Percentiles rank a stretch among this genome's conserved stretches.
These are phyloP conservation scores for Kradibia gibbosae DNA, from an alignment of 1,140 invertebrate species.

Conservation along the genomic window DNA sequence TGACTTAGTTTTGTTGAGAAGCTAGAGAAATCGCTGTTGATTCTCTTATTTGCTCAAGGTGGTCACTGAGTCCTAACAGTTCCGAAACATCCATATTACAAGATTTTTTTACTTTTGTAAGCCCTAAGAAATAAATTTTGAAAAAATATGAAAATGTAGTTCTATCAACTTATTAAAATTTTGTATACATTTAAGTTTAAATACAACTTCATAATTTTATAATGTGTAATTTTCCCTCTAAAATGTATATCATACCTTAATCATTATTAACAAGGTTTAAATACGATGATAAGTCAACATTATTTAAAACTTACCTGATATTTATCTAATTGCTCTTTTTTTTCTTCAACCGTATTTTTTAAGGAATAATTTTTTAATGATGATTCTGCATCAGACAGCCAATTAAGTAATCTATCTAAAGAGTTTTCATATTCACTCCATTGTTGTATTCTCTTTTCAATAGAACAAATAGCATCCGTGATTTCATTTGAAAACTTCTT, in stretches of 20 bases:
- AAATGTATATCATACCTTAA: too few relatives aligned
- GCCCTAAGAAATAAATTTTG: constrained; percentile 77
- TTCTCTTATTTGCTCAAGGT: constrained; percentile 88
- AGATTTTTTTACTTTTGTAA: constrained; percentile 81
- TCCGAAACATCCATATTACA: constrained; percentile 82
- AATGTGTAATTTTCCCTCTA: too few relatives aligned
- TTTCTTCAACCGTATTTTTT: constrained; percentile 90
- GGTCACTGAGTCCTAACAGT: constrained; percentile 82
- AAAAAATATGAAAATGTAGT: constrained; percentile 47
- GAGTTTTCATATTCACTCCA: constrained; percentile 93
- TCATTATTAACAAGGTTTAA: too few relatives aligned
- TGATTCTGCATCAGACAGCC: constrained; percentile 90
- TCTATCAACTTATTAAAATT: neutral
- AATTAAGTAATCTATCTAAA: constrained; percentile 85
- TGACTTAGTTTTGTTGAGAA: constrained; percentile 38
- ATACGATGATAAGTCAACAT: neutral
- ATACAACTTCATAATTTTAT: too few relatives aligned
- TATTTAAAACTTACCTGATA: constrained; percentile 82
- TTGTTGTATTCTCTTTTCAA: constrained; percentile 89
- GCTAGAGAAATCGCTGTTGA: constrained; percentile 44
- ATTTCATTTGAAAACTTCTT: constrained; percentile 86
- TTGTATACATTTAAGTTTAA: too few relatives aligned
- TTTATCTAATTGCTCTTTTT: constrained; percentile 89
- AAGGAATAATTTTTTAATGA: constrained; percentile 89
- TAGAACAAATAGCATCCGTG: constrained; percentile 82